Base-by-base conservation (phyloP, 2,888 invertebrate species). In the Agrotis exclamationis region DNA sequence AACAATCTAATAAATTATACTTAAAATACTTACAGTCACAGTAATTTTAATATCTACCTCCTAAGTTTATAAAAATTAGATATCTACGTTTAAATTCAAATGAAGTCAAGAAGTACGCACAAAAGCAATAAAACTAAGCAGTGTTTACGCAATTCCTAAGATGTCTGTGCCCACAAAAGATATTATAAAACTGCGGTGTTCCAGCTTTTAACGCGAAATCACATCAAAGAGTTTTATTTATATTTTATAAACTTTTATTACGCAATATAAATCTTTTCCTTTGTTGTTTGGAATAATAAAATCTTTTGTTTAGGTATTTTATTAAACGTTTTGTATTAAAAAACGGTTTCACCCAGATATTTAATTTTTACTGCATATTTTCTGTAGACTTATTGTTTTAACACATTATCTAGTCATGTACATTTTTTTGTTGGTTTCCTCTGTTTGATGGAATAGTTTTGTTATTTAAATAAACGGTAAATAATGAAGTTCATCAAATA, bases 141-240 rank as follows among this genome's bases (percentile, higher is more conserved):
- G 64, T 79, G 71, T 76, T 65, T 74, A 80, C 70, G 57, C 59
- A 24, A 67, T 69, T 69, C 47, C 65, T 74, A 74, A 83, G 83
- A 83, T 80, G 71, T 79, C 59, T 65, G 68, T 74, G 56, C 80
- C 72, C 80, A 74, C 83, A 85, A 70, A 79, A 79, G 45, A 73
- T 80, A 85, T 77, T 75, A 70, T 71, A 65, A 71, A 73, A 71
- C 58, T 73, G 82, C 28, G 76, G 82, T 78, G 63, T 70, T 76
- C 69, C 68, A 74, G 79, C 72, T 84, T 85, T 76, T 70, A 73
- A 70, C 72, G 68, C 59, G 64, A 72, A 82, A 74, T 82, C 58
- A 74, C 79, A 82, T 82, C 85, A 82, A 82, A 83, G 76, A 63
- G 45, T 28, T 84, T 76, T 85, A 78, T 76, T 80, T 86, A 74